Base-by-base conservation (phyloP, 2,888 invertebrate genomes). In the Rhamphomyia laevipes region DNA sequence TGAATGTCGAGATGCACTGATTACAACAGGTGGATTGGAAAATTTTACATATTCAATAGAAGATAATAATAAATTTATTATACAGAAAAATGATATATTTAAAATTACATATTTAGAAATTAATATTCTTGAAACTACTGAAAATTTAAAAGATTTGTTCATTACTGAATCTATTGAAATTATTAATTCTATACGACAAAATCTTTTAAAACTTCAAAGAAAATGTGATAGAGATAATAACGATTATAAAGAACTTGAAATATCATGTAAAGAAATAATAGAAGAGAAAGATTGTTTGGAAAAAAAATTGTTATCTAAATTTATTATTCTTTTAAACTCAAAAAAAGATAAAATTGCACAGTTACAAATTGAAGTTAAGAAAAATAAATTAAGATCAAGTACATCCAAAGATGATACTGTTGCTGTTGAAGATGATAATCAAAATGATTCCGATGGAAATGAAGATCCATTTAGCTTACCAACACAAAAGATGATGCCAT, bases 341-440 rank as follows among this genome's bases (percentile, higher is more conserved):
- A 53, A 53, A 40, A 53, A 53, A 44, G 43, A 46, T 16, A 51
- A 48, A 48, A 53, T 53, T 43, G 49, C 49, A 1, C 49, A 53
- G 15, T 17, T 53, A 13, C 49, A 53, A 18, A 27, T 4, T 13
- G 13, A n/a, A 7, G 5, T 35, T n/a, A 4, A 35, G n/a, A n/a
- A 35, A 33, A 6, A 33, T 13, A 33, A 33, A 4, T 3, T 5
- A 35, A n/a, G 2, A 35, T 13, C n/a, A n/a, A 35, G n/a, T 35
- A 35, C 7, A 13, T 5, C 5, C 13, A 9, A 35, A 2, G 35
- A 35, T n/a, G 35, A 35, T n/a, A 35, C 10, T n/a, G n/a, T 4
- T n/a, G 9, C 3, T n/a, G 35, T 13, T 35, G 35, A 33, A 33
- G 7, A 11, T 33, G 7, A 3, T 33, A 13, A 33, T 13, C 4